Evolutionary conservation across 1,140 invertebrate species (phyloP).

Genomic region (Philaenus spumarius): DNA sequence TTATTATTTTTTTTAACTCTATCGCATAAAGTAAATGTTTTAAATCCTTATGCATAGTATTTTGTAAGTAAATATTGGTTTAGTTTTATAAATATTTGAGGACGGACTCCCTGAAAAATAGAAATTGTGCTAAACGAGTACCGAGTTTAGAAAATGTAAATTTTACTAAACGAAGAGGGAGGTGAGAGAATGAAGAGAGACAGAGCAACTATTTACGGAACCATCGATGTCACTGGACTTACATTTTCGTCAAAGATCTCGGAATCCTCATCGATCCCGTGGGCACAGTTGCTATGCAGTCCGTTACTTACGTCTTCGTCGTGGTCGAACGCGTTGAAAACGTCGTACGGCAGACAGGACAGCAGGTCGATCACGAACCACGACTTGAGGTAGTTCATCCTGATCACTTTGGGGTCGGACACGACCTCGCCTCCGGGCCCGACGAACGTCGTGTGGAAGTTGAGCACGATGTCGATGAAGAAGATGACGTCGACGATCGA

Average conservation of each 20-base stretch:
- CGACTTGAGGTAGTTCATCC: constrained; percentile 98
- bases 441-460: constrained; percentile 99
- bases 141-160: too few species aligned
- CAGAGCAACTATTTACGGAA: neutral
- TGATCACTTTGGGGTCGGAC: constrained; percentile 93
- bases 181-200: constrained; percentile 4
- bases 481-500: constrained; percentile 99
- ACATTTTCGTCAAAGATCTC: constrained; percentile 30
- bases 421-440: constrained; percentile 97
- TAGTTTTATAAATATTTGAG: neutral
- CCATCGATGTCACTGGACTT: constrained; percentile 22
- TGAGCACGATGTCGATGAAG: constrained; percentile 99
- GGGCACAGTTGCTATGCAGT: constrained; percentile 11
- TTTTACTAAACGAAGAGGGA: neutral
- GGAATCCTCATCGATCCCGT: constrained; percentile 15
- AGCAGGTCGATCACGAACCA: constrained; percentile 99
- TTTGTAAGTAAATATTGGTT: too few species aligned
- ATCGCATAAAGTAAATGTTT: too few species aligned
- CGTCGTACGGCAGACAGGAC: constrained; percentile 98
- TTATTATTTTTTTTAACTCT: too few species aligned
- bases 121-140: too few species aligned
- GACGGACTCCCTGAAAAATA: neutral
- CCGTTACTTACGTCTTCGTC: constrained; percentile 86
- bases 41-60: too few species aligned
- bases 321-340: constrained; percentile 99